Evolutionary conservation across 2,888 invertebrate genomes (phyloP), one percentile per base, ranked within the genome.

Genomic region (Hemithea aestivaria): DNA sequence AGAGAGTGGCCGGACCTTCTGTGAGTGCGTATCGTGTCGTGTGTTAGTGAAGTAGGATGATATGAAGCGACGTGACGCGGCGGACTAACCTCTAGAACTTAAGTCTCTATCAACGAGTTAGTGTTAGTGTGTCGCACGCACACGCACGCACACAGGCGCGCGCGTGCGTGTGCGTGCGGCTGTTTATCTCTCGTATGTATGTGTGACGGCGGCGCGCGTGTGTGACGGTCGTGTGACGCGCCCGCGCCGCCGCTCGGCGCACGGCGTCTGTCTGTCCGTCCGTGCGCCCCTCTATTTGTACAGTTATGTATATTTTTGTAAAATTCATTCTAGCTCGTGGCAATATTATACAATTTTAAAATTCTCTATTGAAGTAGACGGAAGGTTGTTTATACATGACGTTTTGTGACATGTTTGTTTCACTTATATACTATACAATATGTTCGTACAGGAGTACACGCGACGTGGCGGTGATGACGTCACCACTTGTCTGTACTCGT

Each of bases 301-400:
- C 81, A 82, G 81, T 42, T 79, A 73, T 84, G 81, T 83, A 84
- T 85, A 85, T 85, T 85, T 84, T 84, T 85, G 81, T 85, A 84
- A 76, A 82, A 81, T 81, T 81, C 75, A 73, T 67, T 81, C 74
- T 72, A 75, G 77, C 76, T 79, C 72, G 57, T 78, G 83, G 85
- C 84, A 84, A 84, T 84, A 84, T 81, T 72, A 79, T 59, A 73
- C 76, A 72, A 70, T 73, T 78, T 74, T 62, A 78, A 52, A 78
- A 74, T 73, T 73, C 75, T 77, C 63, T 78, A 73, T 72, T 66
- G 67, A 68, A 67, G 70, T 70, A 65, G 67, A 60, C 82, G 83
- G 81, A 78, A 81, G 81, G 80, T 81, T 84, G 77, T 72, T 82
- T 79, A 67, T 66, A 55, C 53, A 52, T 35, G 42, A 31, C 48